Conservation (phyloP, 2,113 vertebrate genomes). For the Chiloscyllium plagiosum region DNA sequence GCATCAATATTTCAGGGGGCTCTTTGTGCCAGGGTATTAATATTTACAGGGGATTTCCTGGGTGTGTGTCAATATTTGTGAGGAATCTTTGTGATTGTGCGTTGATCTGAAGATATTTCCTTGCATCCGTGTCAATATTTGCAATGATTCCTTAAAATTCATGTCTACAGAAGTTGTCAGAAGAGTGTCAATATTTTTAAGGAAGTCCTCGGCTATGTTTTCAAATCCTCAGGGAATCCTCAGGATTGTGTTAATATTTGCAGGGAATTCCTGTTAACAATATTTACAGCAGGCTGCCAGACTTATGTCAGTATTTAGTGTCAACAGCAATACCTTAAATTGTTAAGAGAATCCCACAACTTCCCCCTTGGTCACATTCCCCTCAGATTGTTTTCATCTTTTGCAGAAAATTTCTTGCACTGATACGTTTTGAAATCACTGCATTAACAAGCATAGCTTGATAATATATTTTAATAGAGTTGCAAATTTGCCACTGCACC, state of each 20-base stretch:
- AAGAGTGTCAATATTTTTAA: neutral
- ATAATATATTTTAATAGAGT: neutral
- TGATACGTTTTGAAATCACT: neutral
- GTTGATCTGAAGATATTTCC: neutral
- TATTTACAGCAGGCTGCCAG: neutral
- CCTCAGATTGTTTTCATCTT: neutral
- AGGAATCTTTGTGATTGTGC: neutral
- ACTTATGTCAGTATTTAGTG: neutral
- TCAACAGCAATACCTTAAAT: neutral
- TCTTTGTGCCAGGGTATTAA: neutral
- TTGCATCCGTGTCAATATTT: neutral
- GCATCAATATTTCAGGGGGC: neutral
- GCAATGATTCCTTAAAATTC: neutral
- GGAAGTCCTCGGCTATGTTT: neutral
- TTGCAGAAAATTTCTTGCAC: neutral
- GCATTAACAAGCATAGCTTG: neutral
- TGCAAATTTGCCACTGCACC: neutral
- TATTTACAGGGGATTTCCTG: neutral
- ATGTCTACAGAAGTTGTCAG: neutral
- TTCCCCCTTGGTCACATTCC: neutral
- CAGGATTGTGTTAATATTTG: neutral
- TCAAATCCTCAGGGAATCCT: neutral
- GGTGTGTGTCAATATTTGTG: neutral
- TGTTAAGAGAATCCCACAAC: neutral
- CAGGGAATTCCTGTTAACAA: neutral